Conservation (phyloP, 2,797 vertebrate species). For the Austrolebias charrua region DNA sequence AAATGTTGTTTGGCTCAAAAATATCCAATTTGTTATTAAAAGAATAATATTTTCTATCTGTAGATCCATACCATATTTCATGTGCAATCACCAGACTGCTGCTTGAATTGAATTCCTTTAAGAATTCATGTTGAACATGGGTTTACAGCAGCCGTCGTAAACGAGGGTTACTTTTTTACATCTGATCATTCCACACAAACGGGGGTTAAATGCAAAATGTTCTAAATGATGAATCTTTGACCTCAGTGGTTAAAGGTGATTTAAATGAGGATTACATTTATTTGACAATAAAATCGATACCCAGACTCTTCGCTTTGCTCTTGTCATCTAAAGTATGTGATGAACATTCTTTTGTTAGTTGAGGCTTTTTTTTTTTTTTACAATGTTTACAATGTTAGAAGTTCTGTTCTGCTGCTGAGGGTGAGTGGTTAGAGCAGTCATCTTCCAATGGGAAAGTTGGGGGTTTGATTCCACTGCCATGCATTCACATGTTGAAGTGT, state of each 20-base stretch:
- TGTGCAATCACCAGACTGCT: slow-evolving; percentile 9
- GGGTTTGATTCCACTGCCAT: no score
- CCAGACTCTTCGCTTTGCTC: slow-evolving; percentile 3
- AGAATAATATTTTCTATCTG: slow-evolving; percentile 8
- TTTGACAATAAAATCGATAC: slow-evolving; percentile 39
- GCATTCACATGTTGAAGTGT: no score
- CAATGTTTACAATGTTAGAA: background rate
- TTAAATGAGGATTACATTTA: slow-evolving; percentile 24
- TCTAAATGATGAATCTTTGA: slow-evolving; percentile 18
- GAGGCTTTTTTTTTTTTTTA: no score
- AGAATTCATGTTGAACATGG: background rate
- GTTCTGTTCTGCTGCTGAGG: background rate
- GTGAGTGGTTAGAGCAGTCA: no score
- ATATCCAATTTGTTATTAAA: slow-evolving; percentile 7
- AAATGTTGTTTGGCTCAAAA: slow-evolving; percentile 13
- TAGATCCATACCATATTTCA: background rate
- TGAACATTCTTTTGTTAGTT: background rate
- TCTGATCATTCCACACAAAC: background rate
- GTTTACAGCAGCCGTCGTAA: background rate
- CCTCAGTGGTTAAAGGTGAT: slow-evolving; percentile 7
- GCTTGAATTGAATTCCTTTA: background rate
- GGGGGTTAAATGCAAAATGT: slow-evolving; percentile 16
- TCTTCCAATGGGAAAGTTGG: no score
- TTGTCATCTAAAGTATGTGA: background rate
- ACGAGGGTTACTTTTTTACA: slow-evolving; percentile 3